Base-by-base conservation (phyloP, 2,888 invertebrate genomes). In the Ichneumoninae sp. region DNA sequence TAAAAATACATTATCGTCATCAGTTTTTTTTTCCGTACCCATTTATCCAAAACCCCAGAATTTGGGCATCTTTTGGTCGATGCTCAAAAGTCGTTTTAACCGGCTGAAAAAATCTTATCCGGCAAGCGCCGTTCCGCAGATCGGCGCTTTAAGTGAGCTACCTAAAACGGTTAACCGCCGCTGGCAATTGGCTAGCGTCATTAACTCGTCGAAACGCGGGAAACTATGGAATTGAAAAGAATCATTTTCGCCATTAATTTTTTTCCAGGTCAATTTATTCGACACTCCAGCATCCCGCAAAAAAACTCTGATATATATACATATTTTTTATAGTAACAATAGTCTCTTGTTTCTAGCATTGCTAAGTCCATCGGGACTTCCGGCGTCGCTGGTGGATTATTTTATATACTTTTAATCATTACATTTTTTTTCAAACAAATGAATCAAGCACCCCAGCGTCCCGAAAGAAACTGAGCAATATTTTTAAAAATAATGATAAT, bases 341-440 rank as follows among this genome's bases (percentile, higher is more conserved):
- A 96, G 96, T 85, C 97, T 95, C 93, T 97, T 97, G 93, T 97
- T 96, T 40, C 96, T 87, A 0, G 87, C 83, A 10, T 94, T 91
- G 95, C 95, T 91, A 50, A 94, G 85, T 90, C 93, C 88, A 93
- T 95, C 88, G 92, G 94, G 88, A 93, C 94, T 92, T 77, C 91
- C 90, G 94, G 94, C 94, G 81, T 95, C 94, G 33, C 94, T 94
- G 86, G 44, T 44, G 26, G 26, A 26, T 26, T 1, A 26, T 26
- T 26, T 26, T 26, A 26, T 26, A 26, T 26, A 36, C 5, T 36
- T 1, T 36, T 6, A 1, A 6, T 36, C 36, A 8, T 0, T 6
- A 36, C 5, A 7, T 36, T 36, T 7, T 36, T 36, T 36, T 36
- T 36, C 36, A 6, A 6, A 36, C 1, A 36, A 36, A 36, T 36